These are phyloP conservation scores for Tylochromis polylepis DNA, from an alignment of 2,113 vertebrate genomes.

Conservation along the genomic window DNA sequence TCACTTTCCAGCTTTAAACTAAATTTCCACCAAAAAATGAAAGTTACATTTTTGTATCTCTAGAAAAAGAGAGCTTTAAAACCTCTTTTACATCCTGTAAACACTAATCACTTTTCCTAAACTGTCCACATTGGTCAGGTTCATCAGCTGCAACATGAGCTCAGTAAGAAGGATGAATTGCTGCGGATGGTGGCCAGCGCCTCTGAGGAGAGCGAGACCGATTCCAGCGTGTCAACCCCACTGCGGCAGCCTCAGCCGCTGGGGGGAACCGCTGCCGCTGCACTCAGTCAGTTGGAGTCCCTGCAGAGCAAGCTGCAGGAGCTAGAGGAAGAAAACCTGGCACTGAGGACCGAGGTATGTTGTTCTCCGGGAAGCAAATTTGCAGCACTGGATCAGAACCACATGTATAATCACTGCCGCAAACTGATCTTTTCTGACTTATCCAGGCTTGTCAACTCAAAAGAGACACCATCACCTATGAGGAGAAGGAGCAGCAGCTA, in stretches of 20 bases:
- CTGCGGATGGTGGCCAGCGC: constrained; percentile 89
- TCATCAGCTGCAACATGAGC: constrained; percentile 93
- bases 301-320: constrained; percentile 89
- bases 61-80: not conserved
- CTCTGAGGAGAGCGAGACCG: constrained; percentile 92
- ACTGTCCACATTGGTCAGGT: constrained; percentile 68
- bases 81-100: not conserved
- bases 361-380: not conserved
- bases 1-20: not conserved
- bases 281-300: constrained; percentile 84
- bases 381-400: not conserved
- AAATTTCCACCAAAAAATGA: not conserved
- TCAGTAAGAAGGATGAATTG: constrained; percentile 92
- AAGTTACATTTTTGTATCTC: not conserved
- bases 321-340: constrained; percentile 92
- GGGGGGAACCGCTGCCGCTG: constrained; percentile 46
- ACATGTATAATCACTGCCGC: not conserved
- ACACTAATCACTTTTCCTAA: not conserved
- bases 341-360: constrained; percentile 85
- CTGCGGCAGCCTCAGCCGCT: constrained; percentile 70
- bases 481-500: constrained; percentile 94
- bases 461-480: constrained; percentile 89
- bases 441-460: constrained; percentile 88
- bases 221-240: constrained; percentile 87
- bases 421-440: not conserved